Percentiles rank a stretch among this genome's conserved stretches.
Conservation (phyloP, 2,888 invertebrate species). For the Papilio elwesi region DNA sequence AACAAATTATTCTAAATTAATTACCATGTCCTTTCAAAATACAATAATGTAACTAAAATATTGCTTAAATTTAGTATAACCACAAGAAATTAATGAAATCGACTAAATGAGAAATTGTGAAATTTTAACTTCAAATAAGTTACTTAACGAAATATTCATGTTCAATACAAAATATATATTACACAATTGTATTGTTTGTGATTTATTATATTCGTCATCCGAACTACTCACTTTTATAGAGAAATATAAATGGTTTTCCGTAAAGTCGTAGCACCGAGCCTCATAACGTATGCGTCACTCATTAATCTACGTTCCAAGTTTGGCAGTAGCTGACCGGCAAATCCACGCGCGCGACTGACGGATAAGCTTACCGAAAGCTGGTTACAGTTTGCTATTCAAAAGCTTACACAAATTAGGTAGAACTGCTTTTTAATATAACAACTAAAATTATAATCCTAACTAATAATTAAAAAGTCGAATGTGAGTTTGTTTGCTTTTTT, state of each 20-base stretch:
- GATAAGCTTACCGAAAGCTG: constrained; percentile 71
- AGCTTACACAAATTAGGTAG: neutral
- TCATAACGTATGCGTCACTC: constrained; percentile 57
- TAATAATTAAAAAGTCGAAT: neutral
- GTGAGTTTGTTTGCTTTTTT: no score
- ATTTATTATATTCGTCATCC: constrained; percentile 12
- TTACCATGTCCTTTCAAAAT: no score
- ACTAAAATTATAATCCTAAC: neutral
- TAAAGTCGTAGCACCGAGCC: constrained; percentile 26
- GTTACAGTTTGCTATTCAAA: constrained; percentile 17
- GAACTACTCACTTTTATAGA: constrained; percentile 11
- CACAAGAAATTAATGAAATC: no score
- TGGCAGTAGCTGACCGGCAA: constrained; percentile 53
- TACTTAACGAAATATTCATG: no score
- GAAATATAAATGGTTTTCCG: constrained; percentile 10
- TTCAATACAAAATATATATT: no score
- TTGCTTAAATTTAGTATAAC: no score
- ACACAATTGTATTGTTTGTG: neutral
- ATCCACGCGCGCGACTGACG: constrained; percentile 70
- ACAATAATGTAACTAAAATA: no score
- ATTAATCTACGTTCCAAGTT: constrained; percentile 67
- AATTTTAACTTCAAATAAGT: no score
- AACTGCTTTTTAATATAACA: neutral
- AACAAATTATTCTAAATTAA: no score
- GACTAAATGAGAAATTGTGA: no score